A percentile compares a stretch with the other conserved stretches of the same genome.
Evolutionary conservation across 2,797 vertebrate genomes (phyloP).

Genomic region (Enoplosus armatus): DNA sequence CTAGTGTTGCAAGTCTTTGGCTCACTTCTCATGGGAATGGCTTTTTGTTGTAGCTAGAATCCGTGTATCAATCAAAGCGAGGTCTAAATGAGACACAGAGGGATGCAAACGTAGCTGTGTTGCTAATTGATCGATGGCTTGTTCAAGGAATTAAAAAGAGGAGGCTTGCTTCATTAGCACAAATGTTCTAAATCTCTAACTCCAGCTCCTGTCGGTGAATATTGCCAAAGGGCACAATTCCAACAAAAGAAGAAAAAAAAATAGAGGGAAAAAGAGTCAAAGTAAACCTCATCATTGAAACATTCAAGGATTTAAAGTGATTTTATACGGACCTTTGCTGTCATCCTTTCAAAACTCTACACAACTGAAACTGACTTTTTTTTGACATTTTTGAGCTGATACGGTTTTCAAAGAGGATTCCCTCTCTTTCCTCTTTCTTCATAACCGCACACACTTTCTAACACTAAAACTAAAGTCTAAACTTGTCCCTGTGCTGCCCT

Average conservation of each 20-base stretch:
- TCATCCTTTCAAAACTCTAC: constrained; percentile 64
- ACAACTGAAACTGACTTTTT: constrained; percentile 55
- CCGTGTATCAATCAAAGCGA: constrained; percentile 84
- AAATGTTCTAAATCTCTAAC: constrained; percentile 76
- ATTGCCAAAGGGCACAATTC: constrained; percentile 71
- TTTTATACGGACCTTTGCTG: constrained; percentile 46
- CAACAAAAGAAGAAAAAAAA: neutral
- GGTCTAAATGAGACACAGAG: constrained; percentile 87
- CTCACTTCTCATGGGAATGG: constrained; percentile 72
- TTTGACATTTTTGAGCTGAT: constrained; percentile 52
- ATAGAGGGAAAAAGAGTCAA: neutral
- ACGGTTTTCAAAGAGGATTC: constrained; percentile 65
- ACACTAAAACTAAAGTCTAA: constrained; percentile 51
- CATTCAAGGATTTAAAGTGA: constrained; percentile 64
- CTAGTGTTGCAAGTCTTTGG: constrained; percentile 69
- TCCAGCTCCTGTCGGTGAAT: constrained; percentile 62
- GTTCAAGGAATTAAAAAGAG: constrained; percentile 84
- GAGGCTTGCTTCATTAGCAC: constrained; percentile 81
- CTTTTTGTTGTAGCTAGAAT: constrained; percentile 82
- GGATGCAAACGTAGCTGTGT: constrained; percentile 76
- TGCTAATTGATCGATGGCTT: constrained; percentile 85
- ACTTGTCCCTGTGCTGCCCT: constrained; percentile 54
- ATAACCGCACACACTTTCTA: constrained; percentile 40
- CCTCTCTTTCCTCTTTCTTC: constrained; percentile 15
- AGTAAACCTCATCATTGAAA: constrained; percentile 60